Evolutionary conservation across 1,140 invertebrate genomes (phyloP).

Genomic region (Ptiloglossa arizonensis): DNA sequence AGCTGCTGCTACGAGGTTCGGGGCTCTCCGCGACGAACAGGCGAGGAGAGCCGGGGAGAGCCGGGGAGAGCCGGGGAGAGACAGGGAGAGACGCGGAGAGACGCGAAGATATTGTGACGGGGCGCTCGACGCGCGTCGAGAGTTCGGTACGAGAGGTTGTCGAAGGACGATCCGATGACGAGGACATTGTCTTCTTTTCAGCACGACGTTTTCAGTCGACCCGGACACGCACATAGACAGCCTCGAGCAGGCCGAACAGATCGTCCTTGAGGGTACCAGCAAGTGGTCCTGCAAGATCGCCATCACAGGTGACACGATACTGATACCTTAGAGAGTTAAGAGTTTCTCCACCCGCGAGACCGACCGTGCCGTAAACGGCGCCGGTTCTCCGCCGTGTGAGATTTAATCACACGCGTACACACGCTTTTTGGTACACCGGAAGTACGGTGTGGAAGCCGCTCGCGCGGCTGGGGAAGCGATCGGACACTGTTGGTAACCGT

Average conservation of each 20-base stretch:
- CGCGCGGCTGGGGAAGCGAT: not conserved
- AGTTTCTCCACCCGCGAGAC: constrained; percentile 50
- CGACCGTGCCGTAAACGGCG: constrained; percentile 34
- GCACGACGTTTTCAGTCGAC: constrained; percentile 98
- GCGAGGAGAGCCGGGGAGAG: too few relatives aligned
- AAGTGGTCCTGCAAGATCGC: constrained; percentile 99
- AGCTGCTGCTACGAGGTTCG: too few relatives aligned
- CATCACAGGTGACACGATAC: constrained; percentile 92
- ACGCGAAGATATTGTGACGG: too few relatives aligned
- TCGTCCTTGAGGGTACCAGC: constrained; percentile 99
- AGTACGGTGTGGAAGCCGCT: not conserved
- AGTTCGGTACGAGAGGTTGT: constrained; percentile 61
- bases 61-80: not conserved
- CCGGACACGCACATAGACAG: constrained; percentile 99
- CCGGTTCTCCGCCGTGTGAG: constrained; percentile 28
- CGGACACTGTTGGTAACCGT: too few relatives aligned
- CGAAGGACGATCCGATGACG: constrained; percentile 70
- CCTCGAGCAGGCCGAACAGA: constrained; percentile 97
- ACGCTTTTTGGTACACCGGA: constrained; percentile 44
- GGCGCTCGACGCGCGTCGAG: not conserved
- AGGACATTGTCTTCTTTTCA: constrained; percentile 82
- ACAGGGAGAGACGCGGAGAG: not conserved
- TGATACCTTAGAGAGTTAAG: constrained; percentile 63
- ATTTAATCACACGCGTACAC: constrained; percentile 29
- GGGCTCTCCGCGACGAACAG: too few relatives aligned